Conservation (phyloP, 2,113 vertebrate genomes). For the Ictalurus furcatus region DNA sequence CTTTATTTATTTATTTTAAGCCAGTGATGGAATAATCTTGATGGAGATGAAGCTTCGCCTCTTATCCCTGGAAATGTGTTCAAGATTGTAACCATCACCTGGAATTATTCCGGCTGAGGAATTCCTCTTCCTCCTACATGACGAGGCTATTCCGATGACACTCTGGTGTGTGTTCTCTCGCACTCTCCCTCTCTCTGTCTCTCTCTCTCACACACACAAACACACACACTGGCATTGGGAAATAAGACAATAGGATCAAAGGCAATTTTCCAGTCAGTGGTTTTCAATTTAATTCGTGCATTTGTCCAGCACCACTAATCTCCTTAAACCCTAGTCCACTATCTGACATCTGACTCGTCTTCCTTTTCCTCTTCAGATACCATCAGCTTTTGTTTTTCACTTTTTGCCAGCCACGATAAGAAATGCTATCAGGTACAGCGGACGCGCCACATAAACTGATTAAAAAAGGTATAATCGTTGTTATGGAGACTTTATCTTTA, state of each 20-base stretch:
- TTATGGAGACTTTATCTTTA: background rate
- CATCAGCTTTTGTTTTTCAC: background rate
- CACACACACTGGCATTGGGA: background rate
- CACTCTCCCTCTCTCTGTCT: background rate
- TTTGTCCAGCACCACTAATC: slow-evolving; percentile 38
- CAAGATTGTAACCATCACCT: background rate
- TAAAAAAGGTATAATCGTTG: background rate
- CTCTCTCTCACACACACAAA: too few species aligned
- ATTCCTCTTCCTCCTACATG: background rate
- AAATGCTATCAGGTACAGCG: background rate
- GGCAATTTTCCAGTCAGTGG: slow-evolving; percentile 27
- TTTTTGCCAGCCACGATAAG: background rate
- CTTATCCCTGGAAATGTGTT: background rate
- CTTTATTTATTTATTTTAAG: background rate
- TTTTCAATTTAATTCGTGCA: slow-evolving; percentile 34
- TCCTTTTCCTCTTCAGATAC: background rate
- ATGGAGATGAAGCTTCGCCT: background rate
- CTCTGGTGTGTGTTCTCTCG: background rate
- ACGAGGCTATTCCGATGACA: background rate
- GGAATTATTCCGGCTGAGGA: background rate
- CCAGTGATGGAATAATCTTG: background rate
- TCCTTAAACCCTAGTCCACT: background rate
- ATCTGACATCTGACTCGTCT: background rate
- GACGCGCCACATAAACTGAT: background rate
- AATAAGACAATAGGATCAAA: slow-evolving; percentile 33